A percentile compares a stretch with the other conserved stretches of the same genome.
phyloP scores from a whole-genome alignment of 2,888 invertebrate species.

The Nymphalis c-album region DNA sequence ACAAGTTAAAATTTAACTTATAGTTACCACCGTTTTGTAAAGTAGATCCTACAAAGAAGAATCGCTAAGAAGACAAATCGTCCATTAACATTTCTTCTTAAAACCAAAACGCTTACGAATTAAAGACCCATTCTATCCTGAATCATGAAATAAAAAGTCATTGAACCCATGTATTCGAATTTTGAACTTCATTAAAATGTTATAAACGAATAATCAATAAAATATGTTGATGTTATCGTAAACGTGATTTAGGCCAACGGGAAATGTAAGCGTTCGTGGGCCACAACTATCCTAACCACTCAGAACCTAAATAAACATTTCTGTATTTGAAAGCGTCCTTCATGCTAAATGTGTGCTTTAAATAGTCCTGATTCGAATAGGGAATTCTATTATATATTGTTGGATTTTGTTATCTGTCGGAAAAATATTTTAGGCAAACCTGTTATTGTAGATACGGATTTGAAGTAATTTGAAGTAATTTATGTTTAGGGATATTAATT shows the following conservation, averaged over 20 bases:
- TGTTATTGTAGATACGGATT: too few species aligned
- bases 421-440: background rate
- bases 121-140: too few species aligned
- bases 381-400: background rate
- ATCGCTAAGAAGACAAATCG: too few species aligned
- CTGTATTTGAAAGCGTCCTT: constrained; percentile 29
- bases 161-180: too few species aligned
- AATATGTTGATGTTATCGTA: constrained; percentile 17
- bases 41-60: too few species aligned
- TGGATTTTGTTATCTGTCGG: background rate
- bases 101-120: too few species aligned
- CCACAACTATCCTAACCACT: constrained; percentile 32
- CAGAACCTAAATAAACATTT: constrained; percentile 36
- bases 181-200: background rate
- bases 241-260: constrained; percentile 25
- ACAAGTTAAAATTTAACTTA: too few species aligned
- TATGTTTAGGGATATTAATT: too few species aligned
- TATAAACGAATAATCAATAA: constrained; percentile 20
- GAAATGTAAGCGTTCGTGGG: constrained; percentile 31
- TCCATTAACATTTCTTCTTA: too few species aligned
- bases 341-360: constrained; percentile 19
- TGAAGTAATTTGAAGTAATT: too few species aligned
- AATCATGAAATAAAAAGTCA: too few species aligned
- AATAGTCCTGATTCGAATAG: background rate
- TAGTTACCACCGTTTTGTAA: too few species aligned